phyloP scores from a whole-genome alignment of 2,888 invertebrate species.

The Drosophila algonquin region DNA sequence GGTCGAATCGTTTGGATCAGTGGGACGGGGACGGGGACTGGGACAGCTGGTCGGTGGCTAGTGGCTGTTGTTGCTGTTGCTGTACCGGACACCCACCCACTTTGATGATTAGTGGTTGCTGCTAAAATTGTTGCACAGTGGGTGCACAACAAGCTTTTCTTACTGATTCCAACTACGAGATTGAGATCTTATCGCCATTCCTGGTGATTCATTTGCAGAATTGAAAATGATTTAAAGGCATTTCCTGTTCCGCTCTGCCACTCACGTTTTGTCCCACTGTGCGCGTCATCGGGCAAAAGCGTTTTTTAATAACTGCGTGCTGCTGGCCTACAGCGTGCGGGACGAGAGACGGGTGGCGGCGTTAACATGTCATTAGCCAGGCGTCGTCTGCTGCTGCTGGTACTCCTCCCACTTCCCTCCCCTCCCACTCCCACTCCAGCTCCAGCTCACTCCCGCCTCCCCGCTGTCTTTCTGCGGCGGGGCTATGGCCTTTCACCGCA shows the following conservation, averaged over 20 bases:
- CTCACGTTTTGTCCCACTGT: constrained; percentile 58
- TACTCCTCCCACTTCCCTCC: constrained; percentile 47
- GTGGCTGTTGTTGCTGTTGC: constrained; percentile 55
- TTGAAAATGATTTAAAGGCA: background rate
- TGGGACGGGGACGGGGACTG: constrained; percentile 47
- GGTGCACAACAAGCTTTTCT: background rate
- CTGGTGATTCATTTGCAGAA: background rate
- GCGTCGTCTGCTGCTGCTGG: constrained; percentile 33
- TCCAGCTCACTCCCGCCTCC: background rate
- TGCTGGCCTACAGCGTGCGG: constrained; percentile 47
- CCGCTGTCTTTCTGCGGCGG: constrained; percentile 32
- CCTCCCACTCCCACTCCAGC: constrained; percentile 32
- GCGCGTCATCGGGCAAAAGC: constrained; percentile 61
- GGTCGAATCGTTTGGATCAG: constrained; percentile 45
- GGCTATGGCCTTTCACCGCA: constrained; percentile 67
- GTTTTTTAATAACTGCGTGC: constrained; percentile 78
- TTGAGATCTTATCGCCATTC: background rate
- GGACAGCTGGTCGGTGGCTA: constrained; percentile 45
- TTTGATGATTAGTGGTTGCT: constrained; percentile 50
- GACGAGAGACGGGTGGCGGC: constrained; percentile 28
- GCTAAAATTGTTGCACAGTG: constrained; percentile 54
- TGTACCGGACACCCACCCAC: constrained; percentile 70
- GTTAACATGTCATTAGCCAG: constrained; percentile 78
- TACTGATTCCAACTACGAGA: background rate
- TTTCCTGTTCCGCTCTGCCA: background rate